These are phyloP conservation scores for Heterodera carotae DNA, from an alignment of 1,140 invertebrate genomes.

Conservation along the genomic window DNA sequence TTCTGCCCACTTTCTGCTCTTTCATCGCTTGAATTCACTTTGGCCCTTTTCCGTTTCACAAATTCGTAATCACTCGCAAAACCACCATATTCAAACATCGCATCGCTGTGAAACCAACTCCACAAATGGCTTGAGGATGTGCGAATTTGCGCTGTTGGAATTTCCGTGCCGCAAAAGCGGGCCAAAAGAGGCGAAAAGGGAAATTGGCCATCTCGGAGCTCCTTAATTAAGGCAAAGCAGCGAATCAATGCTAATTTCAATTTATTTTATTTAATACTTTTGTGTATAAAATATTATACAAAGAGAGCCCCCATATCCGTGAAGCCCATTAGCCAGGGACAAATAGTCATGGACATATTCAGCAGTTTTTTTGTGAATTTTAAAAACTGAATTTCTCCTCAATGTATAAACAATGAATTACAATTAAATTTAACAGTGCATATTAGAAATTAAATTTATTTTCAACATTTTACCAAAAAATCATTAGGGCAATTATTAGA, in stretches of 20 bases:
- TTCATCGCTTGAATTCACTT: slow-evolving; percentile 30
- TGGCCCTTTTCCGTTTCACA: slow-evolving; percentile 31
- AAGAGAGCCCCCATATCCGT: too few species aligned
- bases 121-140: slow-evolving; percentile 40
- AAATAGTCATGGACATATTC: too few species aligned
- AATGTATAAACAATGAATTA: too few species aligned
- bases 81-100: slow-evolving; percentile 45
- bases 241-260: too few species aligned
- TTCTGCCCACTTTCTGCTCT: slow-evolving; percentile 3
- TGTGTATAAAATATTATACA: too few species aligned
- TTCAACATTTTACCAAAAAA: slow-evolving; percentile 37
- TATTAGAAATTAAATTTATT: background rate
- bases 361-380: too few species aligned
- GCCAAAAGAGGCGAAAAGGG: slow-evolving; percentile 47
- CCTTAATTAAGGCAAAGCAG: too few species aligned
- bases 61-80: slow-evolving; percentile 51
- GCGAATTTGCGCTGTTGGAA: slow-evolving; percentile 38
- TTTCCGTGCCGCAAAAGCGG: slow-evolving; percentile 40
- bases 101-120: slow-evolving; percentile 47
- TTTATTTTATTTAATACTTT: too few species aligned
- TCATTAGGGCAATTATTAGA: slow-evolving; percentile 47
- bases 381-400: too few species aligned
- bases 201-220: slow-evolving; percentile 50
- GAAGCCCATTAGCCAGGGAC: too few species aligned
- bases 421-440: too few species aligned